Evolutionary conservation across 1,140 invertebrate genomes (phyloP).

Genomic region (Meloidogyne floridensis): DNA sequence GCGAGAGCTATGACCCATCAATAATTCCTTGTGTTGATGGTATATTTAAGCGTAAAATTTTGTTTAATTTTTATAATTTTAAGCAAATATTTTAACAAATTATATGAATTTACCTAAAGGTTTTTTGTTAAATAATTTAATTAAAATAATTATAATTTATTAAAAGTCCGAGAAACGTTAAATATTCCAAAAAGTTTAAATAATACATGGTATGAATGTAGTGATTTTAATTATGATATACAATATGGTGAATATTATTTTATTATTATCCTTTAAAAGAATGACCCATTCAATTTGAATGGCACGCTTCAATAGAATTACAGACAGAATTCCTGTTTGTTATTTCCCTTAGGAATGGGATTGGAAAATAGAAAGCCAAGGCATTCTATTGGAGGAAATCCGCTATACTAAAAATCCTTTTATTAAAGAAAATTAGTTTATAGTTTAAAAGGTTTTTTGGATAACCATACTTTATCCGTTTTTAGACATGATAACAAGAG

Average conservation of each 20-base stretch:
- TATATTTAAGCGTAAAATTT: background rate
- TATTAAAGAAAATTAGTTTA: too few relatives aligned
- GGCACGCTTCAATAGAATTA: too few relatives aligned
- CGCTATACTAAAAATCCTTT: too few relatives aligned
- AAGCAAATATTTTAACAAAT: background rate
- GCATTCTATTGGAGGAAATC: too few relatives aligned
- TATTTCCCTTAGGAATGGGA: too few relatives aligned
- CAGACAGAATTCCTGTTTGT: too few relatives aligned
- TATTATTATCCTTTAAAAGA: background rate
- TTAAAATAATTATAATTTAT: background rate
- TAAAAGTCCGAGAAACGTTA: conserved; percentile 11
- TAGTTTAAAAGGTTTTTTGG: too few relatives aligned
- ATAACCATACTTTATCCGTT: too few relatives aligned
- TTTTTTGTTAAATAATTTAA: conserved; percentile 22
- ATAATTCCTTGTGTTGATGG: background rate
- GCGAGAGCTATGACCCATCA: background rate
- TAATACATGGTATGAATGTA: conserved; percentile 11
- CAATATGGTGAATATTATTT: conserved; percentile 44
- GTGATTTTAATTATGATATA: conserved; percentile 53
- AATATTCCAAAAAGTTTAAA: conserved; percentile 9
- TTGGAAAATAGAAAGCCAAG: too few relatives aligned
- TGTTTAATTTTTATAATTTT: background rate
- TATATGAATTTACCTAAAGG: conserved; percentile 20
- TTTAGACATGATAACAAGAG: too few relatives aligned
- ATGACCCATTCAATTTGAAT: too few relatives aligned